phyloP scores from a whole-genome alignment of 2,113 vertebrate genomes.

The Tupaia chinensis region DNA sequence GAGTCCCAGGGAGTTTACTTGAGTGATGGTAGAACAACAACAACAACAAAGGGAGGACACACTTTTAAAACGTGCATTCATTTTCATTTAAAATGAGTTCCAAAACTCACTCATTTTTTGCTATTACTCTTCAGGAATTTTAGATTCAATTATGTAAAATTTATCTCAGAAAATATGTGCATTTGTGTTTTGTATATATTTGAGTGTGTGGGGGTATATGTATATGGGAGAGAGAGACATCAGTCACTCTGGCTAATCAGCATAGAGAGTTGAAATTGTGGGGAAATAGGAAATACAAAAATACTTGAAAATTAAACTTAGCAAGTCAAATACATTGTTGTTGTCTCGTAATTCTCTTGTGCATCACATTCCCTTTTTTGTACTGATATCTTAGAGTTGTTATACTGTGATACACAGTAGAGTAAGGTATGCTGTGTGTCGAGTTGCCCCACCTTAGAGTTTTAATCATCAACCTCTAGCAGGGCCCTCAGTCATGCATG shows the following conservation, averaged over 20 bases:
- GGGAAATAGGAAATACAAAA: conserved; percentile 1
- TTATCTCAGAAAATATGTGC: neutral
- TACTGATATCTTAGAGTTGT: neutral
- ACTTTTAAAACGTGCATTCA: conserved; percentile 15
- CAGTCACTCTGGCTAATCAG: neutral
- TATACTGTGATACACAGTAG: neutral
- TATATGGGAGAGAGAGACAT: neutral
- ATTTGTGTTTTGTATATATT: neutral
- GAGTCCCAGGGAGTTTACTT: neutral
- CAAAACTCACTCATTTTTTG: neutral
- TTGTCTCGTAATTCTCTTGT: neutral
- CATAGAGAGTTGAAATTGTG: neutral
- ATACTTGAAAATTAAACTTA: neutral
- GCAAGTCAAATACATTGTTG: neutral
- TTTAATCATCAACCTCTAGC: neutral
- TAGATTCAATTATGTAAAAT: neutral
- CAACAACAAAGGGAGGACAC: neutral
- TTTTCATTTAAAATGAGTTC: neutral
- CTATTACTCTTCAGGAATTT: neutral
- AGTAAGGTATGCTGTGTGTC: neutral
- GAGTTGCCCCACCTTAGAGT: neutral
- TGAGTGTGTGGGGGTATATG: too few relatives aligned
- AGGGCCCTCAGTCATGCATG: neutral
- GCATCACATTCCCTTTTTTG: neutral
- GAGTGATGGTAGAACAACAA: neutral